A percentile compares a stretch with the other conserved stretches of the same genome.
Evolutionary conservation across 2,797 vertebrate species (phyloP).

Genomic region (Sparus aurata): DNA sequence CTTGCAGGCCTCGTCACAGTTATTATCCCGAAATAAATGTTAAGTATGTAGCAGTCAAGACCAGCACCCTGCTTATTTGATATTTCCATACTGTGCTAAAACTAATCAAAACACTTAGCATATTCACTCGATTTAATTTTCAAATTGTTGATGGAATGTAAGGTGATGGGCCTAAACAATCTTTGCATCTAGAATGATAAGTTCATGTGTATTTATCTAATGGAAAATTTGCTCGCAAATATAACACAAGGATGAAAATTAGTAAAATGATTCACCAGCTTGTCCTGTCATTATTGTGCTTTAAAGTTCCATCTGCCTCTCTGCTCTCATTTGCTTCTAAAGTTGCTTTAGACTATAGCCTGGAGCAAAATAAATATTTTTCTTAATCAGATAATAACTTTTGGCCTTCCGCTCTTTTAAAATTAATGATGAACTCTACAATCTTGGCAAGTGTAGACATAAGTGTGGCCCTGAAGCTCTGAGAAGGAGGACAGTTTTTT

Average conservation of each 20-base stretch:
- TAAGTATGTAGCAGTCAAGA: background rate
- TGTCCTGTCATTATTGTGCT: slow-evolving; percentile 14
- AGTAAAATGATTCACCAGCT: slow-evolving; percentile 13
- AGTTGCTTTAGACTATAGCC: slow-evolving; percentile 44
- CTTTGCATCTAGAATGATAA: background rate
- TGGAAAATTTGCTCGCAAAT: slow-evolving; percentile 7
- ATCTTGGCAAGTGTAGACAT: slow-evolving; percentile 44
- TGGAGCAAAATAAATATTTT: slow-evolving; percentile 61
- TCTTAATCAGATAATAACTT: slow-evolving; percentile 65
- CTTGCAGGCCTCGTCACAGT: background rate
- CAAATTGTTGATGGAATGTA: background rate
- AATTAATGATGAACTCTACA: slow-evolving; percentile 56
- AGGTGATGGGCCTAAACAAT: background rate
- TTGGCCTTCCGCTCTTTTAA: slow-evolving; percentile 47
- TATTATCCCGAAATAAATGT: background rate
- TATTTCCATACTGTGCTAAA: background rate
- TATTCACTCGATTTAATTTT: background rate
- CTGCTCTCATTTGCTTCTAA: slow-evolving; percentile 20
- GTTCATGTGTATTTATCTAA: background rate
- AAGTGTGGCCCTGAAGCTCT: slow-evolving; percentile 45
- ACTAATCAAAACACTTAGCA: background rate
- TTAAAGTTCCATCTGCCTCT: slow-evolving; percentile 20
- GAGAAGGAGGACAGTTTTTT: slow-evolving; percentile 24
- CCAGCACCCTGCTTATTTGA: background rate
- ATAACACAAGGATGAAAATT: background rate